These are phyloP conservation scores for Dasypogon diadema DNA, from an alignment of 2,888 invertebrate genomes.

Conservation along the genomic window DNA sequence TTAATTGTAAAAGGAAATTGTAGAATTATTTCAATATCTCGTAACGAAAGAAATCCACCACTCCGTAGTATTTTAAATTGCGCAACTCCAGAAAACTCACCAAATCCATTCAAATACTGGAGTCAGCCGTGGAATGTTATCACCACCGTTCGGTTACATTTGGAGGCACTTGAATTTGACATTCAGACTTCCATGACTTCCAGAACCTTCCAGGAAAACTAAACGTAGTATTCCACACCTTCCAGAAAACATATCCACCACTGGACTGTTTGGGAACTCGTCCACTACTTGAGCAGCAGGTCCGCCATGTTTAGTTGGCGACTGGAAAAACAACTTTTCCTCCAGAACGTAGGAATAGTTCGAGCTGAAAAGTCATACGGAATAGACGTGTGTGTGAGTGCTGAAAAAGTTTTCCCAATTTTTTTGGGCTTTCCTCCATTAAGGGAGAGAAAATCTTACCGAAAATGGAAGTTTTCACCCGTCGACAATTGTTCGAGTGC, in stretches of 20 bases:
- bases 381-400: conserved; percentile 51
- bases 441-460: not conserved
- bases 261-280: not conserved
- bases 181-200: conserved; percentile 24
- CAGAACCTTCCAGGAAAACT: not conserved
- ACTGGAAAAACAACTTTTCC: conserved; percentile 36
- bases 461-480: not conserved
- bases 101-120: not conserved
- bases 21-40: too few species aligned
- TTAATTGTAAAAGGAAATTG: too few species aligned
- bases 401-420: not conserved
- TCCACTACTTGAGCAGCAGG: not conserved
- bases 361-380: conserved; percentile 55
- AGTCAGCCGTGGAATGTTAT: not conserved
- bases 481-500: too few species aligned
- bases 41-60: not conserved
- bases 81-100: not conserved
- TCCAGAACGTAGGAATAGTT: conserved; percentile 49
- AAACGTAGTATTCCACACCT: not conserved
- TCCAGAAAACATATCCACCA: not conserved
- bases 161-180: conserved; percentile 12
- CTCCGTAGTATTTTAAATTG: not conserved
- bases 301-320: conserved; percentile 40
- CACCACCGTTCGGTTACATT: not conserved
- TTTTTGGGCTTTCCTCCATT: conserved; percentile 29